These are phyloP conservation scores for Stramonita haemastoma DNA, from an alignment of 2,888 invertebrate genomes.

Conservation along the genomic window DNA sequence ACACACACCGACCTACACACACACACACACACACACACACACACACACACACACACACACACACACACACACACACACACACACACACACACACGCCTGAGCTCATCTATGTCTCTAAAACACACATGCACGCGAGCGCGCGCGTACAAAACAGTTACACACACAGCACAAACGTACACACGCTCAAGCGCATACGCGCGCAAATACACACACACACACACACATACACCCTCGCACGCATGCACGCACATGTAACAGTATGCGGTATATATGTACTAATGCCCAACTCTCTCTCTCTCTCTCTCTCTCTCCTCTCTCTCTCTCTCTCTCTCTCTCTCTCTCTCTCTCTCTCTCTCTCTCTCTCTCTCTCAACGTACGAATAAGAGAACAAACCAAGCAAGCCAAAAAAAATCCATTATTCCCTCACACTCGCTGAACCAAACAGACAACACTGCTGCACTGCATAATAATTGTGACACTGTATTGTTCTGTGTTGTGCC, in stretches of 20 bases:
- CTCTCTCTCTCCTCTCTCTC: background rate
- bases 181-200: background rate
- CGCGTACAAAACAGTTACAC: background rate
- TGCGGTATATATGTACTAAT: background rate
- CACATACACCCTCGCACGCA: background rate
- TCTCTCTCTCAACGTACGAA: background rate
- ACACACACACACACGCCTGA: background rate
- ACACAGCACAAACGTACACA: background rate
- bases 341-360: constrained; percentile 13
- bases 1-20: constrained; percentile 37
- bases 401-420: no score
- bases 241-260: background rate
- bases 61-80: constrained; percentile 3
- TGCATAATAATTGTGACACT: no score
- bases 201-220: background rate
- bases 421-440: no score
- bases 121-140: background rate
- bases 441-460: no score
- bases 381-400: no score
- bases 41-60: constrained; percentile 16
- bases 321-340: background rate
- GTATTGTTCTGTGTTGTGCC: no score
- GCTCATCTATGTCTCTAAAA: background rate
- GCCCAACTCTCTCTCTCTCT: background rate
- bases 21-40: constrained; percentile 26